Percentiles rank a stretch among this genome's conserved stretches.
phyloP scores from a whole-genome alignment of 2,797 vertebrate genomes.

The Epinephelus awoara region DNA sequence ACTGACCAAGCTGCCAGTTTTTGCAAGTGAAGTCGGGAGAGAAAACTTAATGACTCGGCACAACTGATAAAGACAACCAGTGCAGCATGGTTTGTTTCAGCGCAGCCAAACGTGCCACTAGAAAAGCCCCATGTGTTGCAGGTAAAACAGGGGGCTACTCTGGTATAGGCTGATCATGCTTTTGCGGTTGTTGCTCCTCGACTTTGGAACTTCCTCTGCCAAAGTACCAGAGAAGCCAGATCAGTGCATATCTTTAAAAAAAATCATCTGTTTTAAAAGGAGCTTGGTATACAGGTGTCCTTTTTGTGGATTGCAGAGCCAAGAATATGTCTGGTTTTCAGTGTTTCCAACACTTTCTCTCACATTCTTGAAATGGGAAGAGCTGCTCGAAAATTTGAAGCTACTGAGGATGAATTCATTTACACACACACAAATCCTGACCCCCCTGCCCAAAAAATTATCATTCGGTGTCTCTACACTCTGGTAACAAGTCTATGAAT shows the following conservation, averaged over 20 bases:
- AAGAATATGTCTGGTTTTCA: not conserved
- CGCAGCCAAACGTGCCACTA: too few relatives aligned
- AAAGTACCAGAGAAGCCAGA: too few relatives aligned
- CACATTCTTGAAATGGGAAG: too few relatives aligned
- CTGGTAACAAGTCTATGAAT: conserved; percentile 20
- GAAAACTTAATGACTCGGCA: too few relatives aligned
- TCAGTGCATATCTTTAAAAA: too few relatives aligned
- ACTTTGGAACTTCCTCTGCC: too few relatives aligned
- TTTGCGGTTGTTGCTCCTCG: not conserved
- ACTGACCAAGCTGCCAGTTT: too few relatives aligned
- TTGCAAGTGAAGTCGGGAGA: too few relatives aligned
- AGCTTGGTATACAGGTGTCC: not conserved
- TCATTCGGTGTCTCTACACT: conserved; percentile 14
- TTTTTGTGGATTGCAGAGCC: conserved; percentile 6
- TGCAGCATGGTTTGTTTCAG: too few relatives aligned
- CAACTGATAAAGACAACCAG: too few relatives aligned
- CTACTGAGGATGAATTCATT: not conserved
- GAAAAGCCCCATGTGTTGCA: too few relatives aligned
- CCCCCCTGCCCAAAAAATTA: not conserved
- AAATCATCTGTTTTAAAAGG: not conserved
- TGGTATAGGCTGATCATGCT: not conserved
- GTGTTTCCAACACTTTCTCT: not conserved
- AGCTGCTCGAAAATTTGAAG: not conserved
- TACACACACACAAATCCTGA: not conserved
- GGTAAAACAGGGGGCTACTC: too few relatives aligned